Conservation (phyloP, 2,797 vertebrate genomes). For the Eremophila alpestris region DNA sequence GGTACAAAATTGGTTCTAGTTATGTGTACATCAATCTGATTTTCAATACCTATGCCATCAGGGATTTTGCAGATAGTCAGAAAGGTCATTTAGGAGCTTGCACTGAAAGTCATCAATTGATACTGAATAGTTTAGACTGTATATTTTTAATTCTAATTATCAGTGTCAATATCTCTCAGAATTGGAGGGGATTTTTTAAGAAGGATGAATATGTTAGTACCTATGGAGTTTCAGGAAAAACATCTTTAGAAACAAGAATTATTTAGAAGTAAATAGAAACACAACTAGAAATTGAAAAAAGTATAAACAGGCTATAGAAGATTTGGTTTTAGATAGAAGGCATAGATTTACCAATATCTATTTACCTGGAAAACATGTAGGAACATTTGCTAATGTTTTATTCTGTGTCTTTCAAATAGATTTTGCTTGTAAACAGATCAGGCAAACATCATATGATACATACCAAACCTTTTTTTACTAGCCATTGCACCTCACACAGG, state of each 20-base stretch:
- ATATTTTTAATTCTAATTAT: not conserved
- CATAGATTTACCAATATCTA: not conserved
- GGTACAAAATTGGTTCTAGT: not conserved
- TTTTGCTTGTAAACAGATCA: not conserved
- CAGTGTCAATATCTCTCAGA: not conserved
- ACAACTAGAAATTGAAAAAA: not conserved
- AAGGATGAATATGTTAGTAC: not conserved
- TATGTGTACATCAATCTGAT: not conserved
- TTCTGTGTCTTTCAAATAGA: not conserved
- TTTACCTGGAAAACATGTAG: not conserved
- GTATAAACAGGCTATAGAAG: not conserved
- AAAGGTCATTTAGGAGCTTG: not conserved
- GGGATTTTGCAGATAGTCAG: not conserved
- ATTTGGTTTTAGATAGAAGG: not conserved
- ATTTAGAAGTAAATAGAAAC: not conserved
- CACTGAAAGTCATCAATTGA: not conserved
- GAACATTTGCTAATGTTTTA: not conserved
- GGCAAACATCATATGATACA: not conserved
- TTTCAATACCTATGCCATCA: accelerated
- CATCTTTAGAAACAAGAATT: not conserved
- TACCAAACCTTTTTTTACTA: not conserved
- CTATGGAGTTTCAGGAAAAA: not conserved
- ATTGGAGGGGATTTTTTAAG: not conserved
- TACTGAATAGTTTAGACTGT: not conserved
- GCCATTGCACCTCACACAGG: not conserved